phyloP scores from a whole-genome alignment of 2,888 invertebrate species.

The Lasiommata megera region DNA sequence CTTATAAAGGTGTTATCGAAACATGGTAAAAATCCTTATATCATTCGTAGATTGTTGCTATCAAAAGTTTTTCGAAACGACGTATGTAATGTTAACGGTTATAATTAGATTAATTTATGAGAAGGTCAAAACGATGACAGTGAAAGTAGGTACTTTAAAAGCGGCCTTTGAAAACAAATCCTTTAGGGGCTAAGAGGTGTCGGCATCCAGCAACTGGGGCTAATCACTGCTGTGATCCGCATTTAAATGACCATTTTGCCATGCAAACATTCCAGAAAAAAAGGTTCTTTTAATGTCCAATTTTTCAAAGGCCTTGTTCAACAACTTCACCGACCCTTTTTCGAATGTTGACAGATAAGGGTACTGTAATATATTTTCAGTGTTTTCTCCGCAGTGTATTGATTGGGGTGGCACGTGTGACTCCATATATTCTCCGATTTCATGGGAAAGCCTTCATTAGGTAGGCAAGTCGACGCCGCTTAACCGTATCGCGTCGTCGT shows the following conservation, averaged over 20 bases:
- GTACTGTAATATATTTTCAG: slow-evolving; percentile 62
- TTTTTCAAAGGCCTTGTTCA: slow-evolving; percentile 44
- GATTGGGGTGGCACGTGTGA: slow-evolving; percentile 57
- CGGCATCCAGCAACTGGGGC: slow-evolving; percentile 45
- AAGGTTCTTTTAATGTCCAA: slow-evolving; percentile 46
- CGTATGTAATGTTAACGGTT: slow-evolving; percentile 10
- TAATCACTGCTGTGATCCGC: slow-evolving; percentile 73
- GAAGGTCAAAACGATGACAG: slow-evolving; percentile 8
- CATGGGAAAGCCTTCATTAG: slow-evolving; percentile 55
- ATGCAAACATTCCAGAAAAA: slow-evolving; percentile 52
- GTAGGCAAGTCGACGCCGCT: slow-evolving; percentile 56
- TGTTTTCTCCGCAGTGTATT: slow-evolving; percentile 56
- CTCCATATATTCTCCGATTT: slow-evolving; percentile 71
- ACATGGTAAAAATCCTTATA: too few species aligned
- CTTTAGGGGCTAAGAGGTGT: slow-evolving; percentile 49
- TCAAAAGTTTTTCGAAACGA: slow-evolving; percentile 7
- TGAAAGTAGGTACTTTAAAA: slow-evolving; percentile 22
- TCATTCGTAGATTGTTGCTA: background rate
- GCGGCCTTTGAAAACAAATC: slow-evolving; percentile 41
- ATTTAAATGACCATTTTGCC: slow-evolving; percentile 71
- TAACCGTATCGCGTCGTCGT: slow-evolving; percentile 69
- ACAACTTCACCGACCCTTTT: slow-evolving; percentile 48
- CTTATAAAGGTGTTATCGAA: too few species aligned
- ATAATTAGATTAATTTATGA: slow-evolving; percentile 19
- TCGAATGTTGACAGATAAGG: slow-evolving; percentile 58